Evolutionary conservation across 2,113 vertebrate species (phyloP).

Genomic region (Notiomystis cincta): DNA sequence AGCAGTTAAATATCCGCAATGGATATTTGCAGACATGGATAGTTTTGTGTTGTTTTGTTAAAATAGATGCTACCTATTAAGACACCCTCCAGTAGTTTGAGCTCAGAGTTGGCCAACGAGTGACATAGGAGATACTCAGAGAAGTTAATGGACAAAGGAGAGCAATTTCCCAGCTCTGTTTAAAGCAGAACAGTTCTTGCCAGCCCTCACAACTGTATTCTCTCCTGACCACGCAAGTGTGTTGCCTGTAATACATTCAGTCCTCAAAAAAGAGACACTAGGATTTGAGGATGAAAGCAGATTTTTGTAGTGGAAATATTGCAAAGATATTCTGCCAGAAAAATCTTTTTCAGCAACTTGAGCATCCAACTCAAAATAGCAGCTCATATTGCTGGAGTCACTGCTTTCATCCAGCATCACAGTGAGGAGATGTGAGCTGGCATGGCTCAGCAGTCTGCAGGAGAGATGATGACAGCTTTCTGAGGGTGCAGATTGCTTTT

Average conservation of each 20-base stretch:
- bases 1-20: background rate
- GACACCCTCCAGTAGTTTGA: background rate
- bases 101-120: background rate
- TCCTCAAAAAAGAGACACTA: background rate
- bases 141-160: background rate
- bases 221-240: background rate
- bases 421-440: constrained; percentile 33
- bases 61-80: background rate
- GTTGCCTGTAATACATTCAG: background rate
- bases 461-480: constrained; percentile 41
- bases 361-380: constrained; percentile 37
- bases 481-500: constrained; percentile 48
- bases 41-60: background rate
- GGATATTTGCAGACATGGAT: background rate
- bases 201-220: background rate
- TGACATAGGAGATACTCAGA: background rate
- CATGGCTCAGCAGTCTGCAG: constrained; percentile 30
- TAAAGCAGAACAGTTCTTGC: background rate
- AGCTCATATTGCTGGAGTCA: constrained; percentile 14
- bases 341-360: constrained; percentile 22
- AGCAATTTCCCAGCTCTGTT: background rate
- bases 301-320: constrained; percentile 50
- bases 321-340: constrained; percentile 51
- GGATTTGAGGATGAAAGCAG: constrained; percentile 27
- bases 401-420: constrained; percentile 25